Percentiles rank a stretch among this genome's conserved stretches.
phyloP scores from a whole-genome alignment of 2,797 vertebrate genomes.

The Rhabdophis nuchalis region DNA sequence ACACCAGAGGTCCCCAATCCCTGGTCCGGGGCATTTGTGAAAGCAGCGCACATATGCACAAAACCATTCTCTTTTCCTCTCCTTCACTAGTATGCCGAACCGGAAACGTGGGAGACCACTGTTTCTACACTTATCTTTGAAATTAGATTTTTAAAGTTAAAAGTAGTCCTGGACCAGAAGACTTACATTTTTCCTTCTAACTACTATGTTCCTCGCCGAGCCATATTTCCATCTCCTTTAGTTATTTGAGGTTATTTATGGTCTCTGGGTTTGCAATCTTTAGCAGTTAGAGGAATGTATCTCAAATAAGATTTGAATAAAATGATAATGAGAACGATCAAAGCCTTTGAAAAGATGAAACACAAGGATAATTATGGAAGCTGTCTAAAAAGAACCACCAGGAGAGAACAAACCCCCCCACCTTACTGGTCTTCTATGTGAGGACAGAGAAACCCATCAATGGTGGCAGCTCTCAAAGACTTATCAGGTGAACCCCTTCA shows the following conservation, averaged over 20 bases:
- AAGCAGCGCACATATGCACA: accelerated
- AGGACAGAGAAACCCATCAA: neutral
- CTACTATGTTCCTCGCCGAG: constrained; percentile 11
- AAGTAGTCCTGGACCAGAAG: neutral
- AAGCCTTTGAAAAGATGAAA: neutral
- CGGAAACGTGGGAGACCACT: neutral
- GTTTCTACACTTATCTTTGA: neutral
- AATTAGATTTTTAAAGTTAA: neutral
- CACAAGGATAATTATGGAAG: neutral
- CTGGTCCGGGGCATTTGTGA: too few species aligned
- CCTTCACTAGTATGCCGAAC: neutral
- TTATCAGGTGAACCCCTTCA: neutral
- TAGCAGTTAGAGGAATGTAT: neutral
- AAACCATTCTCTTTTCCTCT: neutral
- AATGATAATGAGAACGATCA: neutral
- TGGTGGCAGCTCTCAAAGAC: neutral
- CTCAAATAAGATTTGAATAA: neutral
- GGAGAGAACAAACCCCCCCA: too few species aligned
- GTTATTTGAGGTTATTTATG: neutral
- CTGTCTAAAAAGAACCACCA: neutral
- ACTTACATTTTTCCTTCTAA: constrained; percentile 41
- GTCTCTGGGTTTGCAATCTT: neutral
- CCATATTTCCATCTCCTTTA: constrained; percentile 40
- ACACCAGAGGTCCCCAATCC: too few species aligned
- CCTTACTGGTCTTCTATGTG: neutral